Conservation (phyloP, 2,113 vertebrate species). For the Lepus europaeus region DNA sequence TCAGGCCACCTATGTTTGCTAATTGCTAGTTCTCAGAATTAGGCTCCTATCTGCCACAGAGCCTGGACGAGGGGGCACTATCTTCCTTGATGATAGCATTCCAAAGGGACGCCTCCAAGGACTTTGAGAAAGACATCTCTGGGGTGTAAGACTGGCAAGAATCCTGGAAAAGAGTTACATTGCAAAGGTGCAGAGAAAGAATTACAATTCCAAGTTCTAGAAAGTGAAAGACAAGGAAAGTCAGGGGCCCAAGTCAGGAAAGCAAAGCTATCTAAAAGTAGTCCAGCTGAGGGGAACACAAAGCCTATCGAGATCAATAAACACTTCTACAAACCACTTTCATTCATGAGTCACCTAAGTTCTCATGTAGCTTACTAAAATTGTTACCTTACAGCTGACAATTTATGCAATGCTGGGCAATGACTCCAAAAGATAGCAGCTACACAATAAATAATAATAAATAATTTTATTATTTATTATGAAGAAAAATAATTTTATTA, state of each 20-base stretch:
- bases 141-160: not conserved
- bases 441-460: not conserved
- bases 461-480: not conserved
- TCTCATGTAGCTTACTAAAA: constrained; percentile 11
- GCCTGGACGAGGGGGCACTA: not conserved
- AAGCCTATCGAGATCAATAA: not conserved
- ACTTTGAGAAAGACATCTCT: not conserved
- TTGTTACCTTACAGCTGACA: not conserved
- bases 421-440: constrained; percentile 14
- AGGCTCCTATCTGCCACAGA: not conserved
- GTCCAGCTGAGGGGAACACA: not conserved
- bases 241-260: not conserved
- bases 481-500: not conserved
- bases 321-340: constrained; percentile 17
- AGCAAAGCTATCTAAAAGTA: not conserved
- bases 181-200: not conserved
- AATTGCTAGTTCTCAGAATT: not conserved
- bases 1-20: not conserved
- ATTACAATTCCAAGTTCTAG: not conserved
- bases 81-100: not conserved
- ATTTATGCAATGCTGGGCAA: not conserved
- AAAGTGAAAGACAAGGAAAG: not conserved
- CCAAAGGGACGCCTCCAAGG: not conserved
- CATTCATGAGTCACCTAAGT: not conserved
- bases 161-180: not conserved